Evolutionary conservation across 2,797 vertebrate species (phyloP).

Genomic region (Phrynocephalus forsythii): DNA sequence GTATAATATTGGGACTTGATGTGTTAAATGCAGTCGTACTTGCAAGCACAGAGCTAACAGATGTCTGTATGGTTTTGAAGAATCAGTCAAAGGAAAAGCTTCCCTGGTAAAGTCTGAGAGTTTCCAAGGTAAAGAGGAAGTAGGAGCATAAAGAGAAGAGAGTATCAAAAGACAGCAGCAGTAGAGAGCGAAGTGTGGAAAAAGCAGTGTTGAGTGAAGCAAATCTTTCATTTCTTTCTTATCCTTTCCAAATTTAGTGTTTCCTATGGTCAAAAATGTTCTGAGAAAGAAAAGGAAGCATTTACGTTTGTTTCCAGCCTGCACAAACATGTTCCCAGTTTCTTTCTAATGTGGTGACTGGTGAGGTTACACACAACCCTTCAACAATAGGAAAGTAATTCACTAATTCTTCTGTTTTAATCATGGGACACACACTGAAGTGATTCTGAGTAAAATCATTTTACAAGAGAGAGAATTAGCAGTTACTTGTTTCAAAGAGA

Average conservation of each 20-base stretch:
- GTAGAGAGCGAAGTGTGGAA: background rate
- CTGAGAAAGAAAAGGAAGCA: background rate
- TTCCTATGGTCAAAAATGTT: background rate
- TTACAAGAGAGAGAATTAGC: background rate
- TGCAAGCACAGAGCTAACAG: constrained; percentile 42
- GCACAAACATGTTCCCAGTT: background rate
- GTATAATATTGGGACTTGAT: constrained; percentile 46
- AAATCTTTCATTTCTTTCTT: background rate
- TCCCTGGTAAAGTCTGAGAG: constrained; percentile 3
- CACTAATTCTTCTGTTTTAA: background rate
- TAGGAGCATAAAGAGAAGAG: background rate
- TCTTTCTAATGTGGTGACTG: accelerated
- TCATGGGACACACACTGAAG: constrained; percentile 11
- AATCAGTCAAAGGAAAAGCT: constrained; percentile 40
- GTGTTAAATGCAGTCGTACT: constrained; percentile 44
- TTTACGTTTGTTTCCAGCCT: background rate
- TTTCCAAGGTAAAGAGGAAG: constrained; percentile 21
- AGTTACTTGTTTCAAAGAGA: background rate
- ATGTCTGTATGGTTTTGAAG: constrained; percentile 40
- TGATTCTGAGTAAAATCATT: accelerated
- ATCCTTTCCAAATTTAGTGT: constrained; percentile 3
- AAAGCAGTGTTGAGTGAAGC: constrained; percentile 10
- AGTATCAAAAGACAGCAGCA: background rate
- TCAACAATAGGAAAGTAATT: background rate
- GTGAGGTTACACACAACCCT: background rate